Evolutionary conservation across 2,113 vertebrate genomes (phyloP), one percentile per base, ranked within the genome.

Genomic region (Clarias macrocephalus): DNA sequence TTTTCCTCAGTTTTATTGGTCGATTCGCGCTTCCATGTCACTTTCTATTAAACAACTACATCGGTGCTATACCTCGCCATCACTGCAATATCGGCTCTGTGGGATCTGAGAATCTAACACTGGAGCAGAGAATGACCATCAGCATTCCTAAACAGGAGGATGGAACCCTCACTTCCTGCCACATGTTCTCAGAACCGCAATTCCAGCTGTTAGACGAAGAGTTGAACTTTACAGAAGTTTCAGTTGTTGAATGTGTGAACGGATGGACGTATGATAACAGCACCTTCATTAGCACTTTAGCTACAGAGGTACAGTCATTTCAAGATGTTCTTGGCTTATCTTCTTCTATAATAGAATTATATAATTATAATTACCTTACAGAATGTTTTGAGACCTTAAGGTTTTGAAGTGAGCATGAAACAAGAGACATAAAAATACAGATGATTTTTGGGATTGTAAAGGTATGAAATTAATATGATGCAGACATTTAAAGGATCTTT

Each of bases 251-350:
- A 59, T 98, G 97, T 92, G 93, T 90, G 73, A 93, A 94, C 0
- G 96, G 96, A 90, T 98, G 97, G 97, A 92, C 94, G 86, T 97
- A 96, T 2, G 94, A 97, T 87, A 94, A 86, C 89, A 96, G 95
- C 0, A 96, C 94, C 83, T 97, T 97, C 94, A 94, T 88, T 21
- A 97, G 96, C 89, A 97, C 97, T 84, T 92, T 97, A 85, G 95
- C 94, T 57, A 97, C 96, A 0, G 93, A 98, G 97, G 97, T 98
- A 93, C 5, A n/a, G 28, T 52, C 30, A n/a, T 10, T 65, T 11
- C 48, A 48, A 48, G 7, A 48, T 48, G 48, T 48, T 48, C 48
- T 48, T 48, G 7, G 0, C 48, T 48, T 48, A 48, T 48, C 48
- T 48, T 48, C 8, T n/a, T n/a, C n/a, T n/a, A n/a, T n/a, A n/a